Evolutionary conservation across 2,888 invertebrate genomes (phyloP).

Genomic region (Phyto melanocephala): DNA sequence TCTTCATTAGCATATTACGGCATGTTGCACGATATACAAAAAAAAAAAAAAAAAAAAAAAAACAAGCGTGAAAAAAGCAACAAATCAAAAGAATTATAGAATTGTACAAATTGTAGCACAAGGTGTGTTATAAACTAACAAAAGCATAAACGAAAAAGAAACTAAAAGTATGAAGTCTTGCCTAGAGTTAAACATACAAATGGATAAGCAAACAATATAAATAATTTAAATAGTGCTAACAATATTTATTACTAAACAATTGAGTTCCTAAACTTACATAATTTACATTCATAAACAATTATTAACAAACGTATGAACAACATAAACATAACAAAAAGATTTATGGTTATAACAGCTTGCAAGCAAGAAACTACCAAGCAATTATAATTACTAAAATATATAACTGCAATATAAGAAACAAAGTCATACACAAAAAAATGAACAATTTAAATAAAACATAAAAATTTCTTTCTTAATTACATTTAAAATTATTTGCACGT

Average conservation of each 20-base stretch:
- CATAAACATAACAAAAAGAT: not conserved
- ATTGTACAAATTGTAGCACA: constrained; percentile 27
- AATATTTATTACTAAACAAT: constrained; percentile 45
- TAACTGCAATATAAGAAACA: not conserved
- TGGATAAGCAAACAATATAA: not conserved
- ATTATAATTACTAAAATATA: too few relatives aligned
- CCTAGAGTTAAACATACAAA: not conserved
- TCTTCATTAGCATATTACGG: constrained; percentile 16
- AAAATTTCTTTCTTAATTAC: constrained; percentile 39
- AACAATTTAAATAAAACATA: not conserved
- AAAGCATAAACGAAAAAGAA: not conserved
- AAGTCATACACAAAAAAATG: not conserved
- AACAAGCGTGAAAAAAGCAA: too few relatives aligned
- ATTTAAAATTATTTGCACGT: constrained; percentile 58
- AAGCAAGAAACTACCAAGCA: too few relatives aligned
- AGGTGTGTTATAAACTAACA: constrained; percentile 17
- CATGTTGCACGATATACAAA: constrained; percentile 4
- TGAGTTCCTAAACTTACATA: constrained; percentile 45
- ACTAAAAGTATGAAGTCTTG: not conserved
- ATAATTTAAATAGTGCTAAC: constrained; percentile 43
- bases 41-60: not conserved
- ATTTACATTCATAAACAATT: constrained; percentile 26
- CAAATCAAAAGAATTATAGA: not conserved
- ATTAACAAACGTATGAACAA: not conserved
- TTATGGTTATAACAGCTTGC: not conserved